phyloP scores from a whole-genome alignment of 92 coral and sea anemone species.

The Porites divaricata region DNA sequence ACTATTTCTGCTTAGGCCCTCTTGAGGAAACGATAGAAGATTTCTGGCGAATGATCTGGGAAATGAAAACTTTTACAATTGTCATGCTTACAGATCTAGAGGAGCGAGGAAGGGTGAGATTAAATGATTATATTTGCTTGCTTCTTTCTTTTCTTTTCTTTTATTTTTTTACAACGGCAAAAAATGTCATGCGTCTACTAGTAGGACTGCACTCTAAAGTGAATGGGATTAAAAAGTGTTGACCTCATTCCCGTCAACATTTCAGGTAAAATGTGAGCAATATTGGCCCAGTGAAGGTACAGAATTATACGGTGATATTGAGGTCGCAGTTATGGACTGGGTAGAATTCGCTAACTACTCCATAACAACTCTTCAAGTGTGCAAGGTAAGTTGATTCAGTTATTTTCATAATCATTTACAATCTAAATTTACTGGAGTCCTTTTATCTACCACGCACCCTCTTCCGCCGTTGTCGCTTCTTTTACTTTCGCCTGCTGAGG shows the following conservation, averaged over 20 bases:
- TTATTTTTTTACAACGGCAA: too few species aligned
- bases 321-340: conserved; percentile 88
- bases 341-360: conserved; percentile 93
- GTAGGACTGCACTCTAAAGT: background rate
- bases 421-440: background rate
- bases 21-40: conserved; percentile 84
- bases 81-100: conserved; percentile 95
- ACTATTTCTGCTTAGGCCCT: conserved; percentile 64
- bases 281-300: conserved; percentile 92
- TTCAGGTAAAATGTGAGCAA: conserved; percentile 88
- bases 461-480: too few species aligned
- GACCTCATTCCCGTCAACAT: conserved; percentile 2
- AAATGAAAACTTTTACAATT: conserved; percentile 87
- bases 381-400: conserved; percentile 69
- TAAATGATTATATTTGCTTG: background rate
- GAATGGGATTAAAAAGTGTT: background rate
- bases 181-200: too few species aligned
- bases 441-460: too few species aligned
- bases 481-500: too few species aligned
- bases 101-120: conserved; percentile 91
- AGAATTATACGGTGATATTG: conserved; percentile 83
- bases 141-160: too few species aligned
- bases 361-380: conserved; percentile 83
- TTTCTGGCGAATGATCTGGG: conserved; percentile 99
- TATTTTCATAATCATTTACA: background rate